Conservation (phyloP, 2,888 invertebrate genomes). For the Rambutsinella grinnellia region DNA sequence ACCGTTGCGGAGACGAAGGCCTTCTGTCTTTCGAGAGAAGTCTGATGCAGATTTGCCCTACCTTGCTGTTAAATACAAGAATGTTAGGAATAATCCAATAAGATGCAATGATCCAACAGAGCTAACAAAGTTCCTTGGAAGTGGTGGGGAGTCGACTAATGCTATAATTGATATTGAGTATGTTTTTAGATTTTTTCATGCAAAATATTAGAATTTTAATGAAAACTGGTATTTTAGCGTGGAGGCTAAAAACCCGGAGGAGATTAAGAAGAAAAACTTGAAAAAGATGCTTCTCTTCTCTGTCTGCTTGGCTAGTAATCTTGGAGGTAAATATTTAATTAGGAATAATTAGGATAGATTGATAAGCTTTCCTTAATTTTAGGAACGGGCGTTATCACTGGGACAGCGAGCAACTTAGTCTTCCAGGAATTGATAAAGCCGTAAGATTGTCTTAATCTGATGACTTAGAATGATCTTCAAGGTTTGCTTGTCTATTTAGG, state of each 20-base stretch:
- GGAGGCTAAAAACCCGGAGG: slow-evolving; percentile 40
- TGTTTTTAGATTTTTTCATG: neutral
- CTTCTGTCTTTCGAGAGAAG: slow-evolving; percentile 46
- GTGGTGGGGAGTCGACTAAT: slow-evolving; percentile 2
- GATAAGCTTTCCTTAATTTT: neutral
- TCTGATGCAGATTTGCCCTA: slow-evolving; percentile 48
- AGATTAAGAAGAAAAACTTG: slow-evolving; percentile 43
- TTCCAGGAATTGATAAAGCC: slow-evolving; percentile 45
- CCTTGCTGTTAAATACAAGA: slow-evolving; percentile 32
- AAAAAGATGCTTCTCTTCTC: slow-evolving; percentile 60
- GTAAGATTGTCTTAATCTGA: slow-evolving; percentile 27
- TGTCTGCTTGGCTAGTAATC: slow-evolving; percentile 48
- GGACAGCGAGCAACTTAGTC: slow-evolving; percentile 48
- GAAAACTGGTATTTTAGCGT: slow-evolving; percentile 2
- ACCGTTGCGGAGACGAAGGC: slow-evolving; percentile 13
- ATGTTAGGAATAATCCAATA: slow-evolving; percentile 12
- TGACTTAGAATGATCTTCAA: neutral
- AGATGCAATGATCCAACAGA: slow-evolving; percentile 28
- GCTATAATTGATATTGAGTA: slow-evolving; percentile 42
- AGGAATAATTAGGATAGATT: neutral
- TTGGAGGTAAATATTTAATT: slow-evolving; percentile 35
- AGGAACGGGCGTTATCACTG: slow-evolving; percentile 55
- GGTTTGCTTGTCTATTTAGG: slow-evolving; percentile 24
- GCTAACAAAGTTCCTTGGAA: slow-evolving; percentile 19
- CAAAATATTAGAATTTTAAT: neutral